Percentiles rank a stretch among this genome's conserved stretches.
These are phyloP conservation scores for Dendrolimus punctatus DNA, from an alignment of 1,140 invertebrate genomes.

Conservation along the genomic window DNA sequence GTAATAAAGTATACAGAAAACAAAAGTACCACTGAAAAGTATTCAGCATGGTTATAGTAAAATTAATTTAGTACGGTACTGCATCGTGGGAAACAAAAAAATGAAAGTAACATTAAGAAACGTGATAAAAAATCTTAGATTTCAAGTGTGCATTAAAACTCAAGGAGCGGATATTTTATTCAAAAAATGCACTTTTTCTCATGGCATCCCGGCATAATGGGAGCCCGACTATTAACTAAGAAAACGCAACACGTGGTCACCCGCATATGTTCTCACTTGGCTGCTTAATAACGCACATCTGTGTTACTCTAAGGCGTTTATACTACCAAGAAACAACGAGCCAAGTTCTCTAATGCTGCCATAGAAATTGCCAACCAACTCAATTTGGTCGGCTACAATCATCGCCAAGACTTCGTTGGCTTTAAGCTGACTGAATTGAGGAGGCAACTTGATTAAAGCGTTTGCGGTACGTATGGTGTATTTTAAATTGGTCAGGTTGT, in stretches of 20 bases:
- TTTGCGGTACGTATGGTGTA: slow-evolving; percentile 10
- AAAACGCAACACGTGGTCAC: slow-evolving; percentile 43
- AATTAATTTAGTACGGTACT: no score
- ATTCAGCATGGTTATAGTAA: no score
- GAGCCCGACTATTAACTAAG: slow-evolving; percentile 20
- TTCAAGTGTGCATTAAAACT: slow-evolving; percentile 7
- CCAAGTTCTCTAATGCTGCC: neutral
- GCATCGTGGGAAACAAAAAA: no score
- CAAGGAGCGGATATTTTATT: slow-evolving; percentile 9
- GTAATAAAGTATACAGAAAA: no score
- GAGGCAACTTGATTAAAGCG: neutral
- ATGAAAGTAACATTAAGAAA: no score
- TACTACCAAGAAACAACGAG: neutral
- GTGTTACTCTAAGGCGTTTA: slow-evolving; percentile 13
- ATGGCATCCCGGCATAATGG: slow-evolving; percentile 14
- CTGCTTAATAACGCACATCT: slow-evolving; percentile 34
- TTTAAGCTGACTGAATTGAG: slow-evolving; percentile 5
- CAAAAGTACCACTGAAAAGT: no score
- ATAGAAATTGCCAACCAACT: neutral
- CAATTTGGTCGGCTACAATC: slow-evolving; percentile 3
- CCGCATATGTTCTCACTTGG: slow-evolving; percentile 43
- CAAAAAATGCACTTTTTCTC: slow-evolving; percentile 26
- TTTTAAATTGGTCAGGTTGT: slow-evolving; percentile 38
- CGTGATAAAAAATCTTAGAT: neutral
- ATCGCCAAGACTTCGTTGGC: slow-evolving; percentile 15